Evolutionary conservation across 2,113 vertebrate genomes (phyloP).

Genomic region (Peromyscus leucopus): DNA sequence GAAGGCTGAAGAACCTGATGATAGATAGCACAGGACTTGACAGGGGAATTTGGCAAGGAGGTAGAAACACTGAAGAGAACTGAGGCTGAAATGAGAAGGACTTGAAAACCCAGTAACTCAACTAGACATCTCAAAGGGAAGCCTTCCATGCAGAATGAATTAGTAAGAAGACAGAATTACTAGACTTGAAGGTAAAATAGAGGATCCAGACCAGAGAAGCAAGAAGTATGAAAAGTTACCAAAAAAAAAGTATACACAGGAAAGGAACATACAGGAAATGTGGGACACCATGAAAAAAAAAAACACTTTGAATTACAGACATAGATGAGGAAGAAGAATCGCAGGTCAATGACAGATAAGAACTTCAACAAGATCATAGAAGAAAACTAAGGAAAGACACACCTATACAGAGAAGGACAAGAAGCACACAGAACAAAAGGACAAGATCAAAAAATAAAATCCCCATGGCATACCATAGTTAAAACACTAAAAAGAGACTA

Average conservation of each 20-base stretch:
- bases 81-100: not conserved
- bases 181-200: not conserved
- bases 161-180: not conserved
- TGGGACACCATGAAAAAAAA: not conserved
- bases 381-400: not conserved
- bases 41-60: not conserved
- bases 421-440: not conserved
- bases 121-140: too few relatives aligned
- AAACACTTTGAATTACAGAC: not conserved
- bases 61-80: not conserved
- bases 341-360: not conserved
- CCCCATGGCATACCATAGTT: not conserved
- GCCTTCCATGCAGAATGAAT: not conserved
- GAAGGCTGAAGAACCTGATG: not conserved
- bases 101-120: not conserved
- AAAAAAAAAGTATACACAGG: too few relatives aligned
- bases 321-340: not conserved
- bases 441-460: not conserved
- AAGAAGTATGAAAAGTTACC: not conserved
- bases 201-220: not conserved
- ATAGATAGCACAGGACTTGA: not conserved
- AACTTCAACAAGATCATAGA: not conserved
- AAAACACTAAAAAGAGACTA: not conserved
- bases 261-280: not conserved
- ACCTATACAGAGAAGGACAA: too few relatives aligned